phyloP scores from a whole-genome alignment of 2,888 invertebrate genomes.

The Cosmia trapezina region DNA sequence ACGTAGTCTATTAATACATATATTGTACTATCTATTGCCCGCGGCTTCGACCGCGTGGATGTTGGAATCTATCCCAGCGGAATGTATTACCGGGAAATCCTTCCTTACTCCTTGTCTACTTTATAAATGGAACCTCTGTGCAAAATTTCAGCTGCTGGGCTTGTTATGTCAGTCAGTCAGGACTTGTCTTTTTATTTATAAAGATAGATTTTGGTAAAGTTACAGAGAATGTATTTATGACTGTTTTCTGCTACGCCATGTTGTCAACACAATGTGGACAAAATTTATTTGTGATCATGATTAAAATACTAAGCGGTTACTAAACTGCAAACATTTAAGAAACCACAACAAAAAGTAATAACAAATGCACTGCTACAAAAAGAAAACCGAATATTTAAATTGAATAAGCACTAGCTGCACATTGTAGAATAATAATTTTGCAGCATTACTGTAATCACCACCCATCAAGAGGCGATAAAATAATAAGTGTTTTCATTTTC shows the following conservation, averaged over 20 bases:
- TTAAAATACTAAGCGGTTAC: neutral
- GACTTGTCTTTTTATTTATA: no score
- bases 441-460: constrained; percentile 78
- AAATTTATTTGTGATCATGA: neutral
- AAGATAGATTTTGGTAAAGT: neutral
- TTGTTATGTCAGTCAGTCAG: no score
- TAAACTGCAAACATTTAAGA: neutral
- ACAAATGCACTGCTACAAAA: neutral
- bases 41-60: no score
- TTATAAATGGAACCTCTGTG: no score
- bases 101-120: no score
- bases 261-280: neutral
- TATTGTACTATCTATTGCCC: neutral
- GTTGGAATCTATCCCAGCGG: no score
- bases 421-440: constrained; percentile 67
- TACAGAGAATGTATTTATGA: neutral
- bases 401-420: constrained; percentile 44
- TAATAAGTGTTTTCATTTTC: constrained; percentile 83
- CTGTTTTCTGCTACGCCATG: neutral
- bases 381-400: constrained; percentile 47
- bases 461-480: constrained; percentile 84
- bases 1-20: neutral
- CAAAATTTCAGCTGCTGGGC: no score
- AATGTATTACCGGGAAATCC: no score
- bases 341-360: neutral